Evolutionary conservation across 64 coral and sea anemone species (phyloP), one percentile per base, ranked within the genome.

Genomic region (Dendronephthya gigantea): DNA sequence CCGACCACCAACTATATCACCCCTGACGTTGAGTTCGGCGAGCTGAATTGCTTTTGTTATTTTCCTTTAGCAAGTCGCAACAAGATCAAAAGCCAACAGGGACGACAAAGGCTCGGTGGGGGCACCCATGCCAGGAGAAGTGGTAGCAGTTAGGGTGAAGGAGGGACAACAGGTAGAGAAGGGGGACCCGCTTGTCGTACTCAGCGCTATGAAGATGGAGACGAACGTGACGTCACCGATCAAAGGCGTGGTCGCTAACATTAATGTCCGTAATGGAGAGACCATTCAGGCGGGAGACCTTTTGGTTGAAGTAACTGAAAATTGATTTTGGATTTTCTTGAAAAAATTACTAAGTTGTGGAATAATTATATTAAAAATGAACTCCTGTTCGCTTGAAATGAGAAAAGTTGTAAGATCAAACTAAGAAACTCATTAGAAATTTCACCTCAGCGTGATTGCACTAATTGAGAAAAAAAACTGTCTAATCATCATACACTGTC

Each of bases 141-240:
- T 98, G 1, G 95, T 98, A 0, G 92, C 89, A 33, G 50, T 98
- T 17, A 89, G 95, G 0, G 95, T 93, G 2, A 98, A 98, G 31
- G 95, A 98, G 85, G 91, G 91, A 5, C 92, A 98, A 36, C 85
- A 90, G 17, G 95, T 98, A 17, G 86, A 91, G 87, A 93, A 98
- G 52, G 95, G 95, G 32, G 37, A 59, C 19, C 95, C 95, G 6
- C 69, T 98, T 48, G 90, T 98, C 13, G 94, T 97, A 16, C 89
- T 97, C 0, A 97, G 94, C 81, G 94, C 94, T 82, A 97, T 97
- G 94, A 97, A 97, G 51, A 97, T 97, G 94, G 94, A 97, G 68
- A 97, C 94, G 23, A 97, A 97, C 36, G 94, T 97, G 41, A 89
- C 83, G 10, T 85, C 94, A 14, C 94, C 94, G 0, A 81, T 87